These are phyloP conservation scores for Pelobates fuscus DNA, from an alignment of 2,113 vertebrate species.

Conservation along the genomic window DNA sequence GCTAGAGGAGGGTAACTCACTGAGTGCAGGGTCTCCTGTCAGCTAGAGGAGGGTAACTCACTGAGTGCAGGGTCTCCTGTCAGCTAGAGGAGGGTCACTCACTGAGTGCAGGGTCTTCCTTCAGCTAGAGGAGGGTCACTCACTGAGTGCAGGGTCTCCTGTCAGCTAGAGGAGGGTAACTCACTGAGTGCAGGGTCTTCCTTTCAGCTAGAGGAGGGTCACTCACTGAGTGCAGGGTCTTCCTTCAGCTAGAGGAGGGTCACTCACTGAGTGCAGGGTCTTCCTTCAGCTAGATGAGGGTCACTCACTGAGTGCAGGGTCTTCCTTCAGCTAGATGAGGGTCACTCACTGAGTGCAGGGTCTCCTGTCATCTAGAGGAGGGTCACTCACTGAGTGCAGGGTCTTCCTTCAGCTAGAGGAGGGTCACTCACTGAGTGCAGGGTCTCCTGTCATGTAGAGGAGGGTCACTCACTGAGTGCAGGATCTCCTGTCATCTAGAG, in stretches of 20 bases:
- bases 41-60: slow-evolving; percentile 51
- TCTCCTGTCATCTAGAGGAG: background rate
- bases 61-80: background rate
- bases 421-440: background rate
- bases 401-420: background rate
- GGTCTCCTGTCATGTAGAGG: too few relatives aligned
- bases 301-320: background rate
- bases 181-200: background rate
- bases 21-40: slow-evolving; percentile 34
- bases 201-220: too few relatives aligned
- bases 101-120: background rate
- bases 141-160: background rate
- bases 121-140: background rate
- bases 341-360: background rate
- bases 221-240: background rate
- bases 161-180: slow-evolving; percentile 21
- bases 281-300: background rate
- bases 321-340: background rate
- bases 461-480: slow-evolving; percentile 22
- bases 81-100: background rate
- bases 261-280: too few relatives aligned
- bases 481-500: background rate
- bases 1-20: background rate
- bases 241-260: background rate
- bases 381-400: background rate